phyloP scores from a whole-genome alignment of 2,113 vertebrate genomes.

The Lophotis ruficrista region DNA sequence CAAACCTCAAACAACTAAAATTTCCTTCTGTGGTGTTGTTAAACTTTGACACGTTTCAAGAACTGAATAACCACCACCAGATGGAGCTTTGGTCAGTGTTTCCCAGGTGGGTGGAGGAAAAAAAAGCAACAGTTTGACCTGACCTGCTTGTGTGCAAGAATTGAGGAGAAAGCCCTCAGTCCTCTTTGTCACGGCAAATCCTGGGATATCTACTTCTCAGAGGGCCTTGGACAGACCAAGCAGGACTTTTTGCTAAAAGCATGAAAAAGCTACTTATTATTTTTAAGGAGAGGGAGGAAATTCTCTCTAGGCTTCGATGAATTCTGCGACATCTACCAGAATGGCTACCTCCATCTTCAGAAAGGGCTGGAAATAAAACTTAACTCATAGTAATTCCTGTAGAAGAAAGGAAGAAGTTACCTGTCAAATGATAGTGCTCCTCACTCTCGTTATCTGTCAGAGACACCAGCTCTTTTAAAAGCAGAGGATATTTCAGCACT shows the following conservation, averaged over 20 bases:
- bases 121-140: not conserved
- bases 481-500: constrained; percentile 95
- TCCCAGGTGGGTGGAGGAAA: not conserved
- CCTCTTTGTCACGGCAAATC: not conserved
- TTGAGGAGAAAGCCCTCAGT: not conserved
- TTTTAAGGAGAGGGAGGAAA: not conserved
- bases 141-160: not conserved
- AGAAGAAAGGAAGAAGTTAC: constrained; percentile 65
- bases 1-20: not conserved
- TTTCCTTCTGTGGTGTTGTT: not conserved
- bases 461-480: constrained; percentile 93
- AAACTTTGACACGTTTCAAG: not conserved
- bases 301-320: not conserved
- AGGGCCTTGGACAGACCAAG: not conserved
- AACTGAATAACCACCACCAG: constrained; percentile 51
- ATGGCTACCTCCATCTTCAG: not conserved
- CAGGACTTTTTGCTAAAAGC: not conserved
- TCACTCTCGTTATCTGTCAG: constrained; percentile 93
- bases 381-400: not conserved
- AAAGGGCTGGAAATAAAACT: not conserved
- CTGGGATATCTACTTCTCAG: not conserved
- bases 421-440: constrained; percentile 95
- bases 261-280: rapidly evolving
- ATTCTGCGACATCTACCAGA: not conserved
- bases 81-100: constrained; percentile 33